Evolutionary conservation across 2,888 invertebrate species (phyloP).

Genomic region (Lamproptera curius): DNA sequence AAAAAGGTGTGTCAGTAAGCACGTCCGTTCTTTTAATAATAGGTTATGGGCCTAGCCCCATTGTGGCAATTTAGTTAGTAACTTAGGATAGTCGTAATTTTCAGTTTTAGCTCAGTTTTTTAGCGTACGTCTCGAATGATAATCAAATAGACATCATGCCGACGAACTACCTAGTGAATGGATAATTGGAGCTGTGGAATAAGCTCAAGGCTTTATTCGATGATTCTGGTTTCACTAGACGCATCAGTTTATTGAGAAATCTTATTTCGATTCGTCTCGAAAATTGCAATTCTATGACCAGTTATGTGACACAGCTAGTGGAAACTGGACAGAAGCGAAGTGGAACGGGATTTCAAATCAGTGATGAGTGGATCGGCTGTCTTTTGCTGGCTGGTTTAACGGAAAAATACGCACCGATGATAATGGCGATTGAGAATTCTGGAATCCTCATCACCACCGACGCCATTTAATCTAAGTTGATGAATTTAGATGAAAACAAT

Average conservation of each 20-base stretch:
- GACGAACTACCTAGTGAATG: neutral
- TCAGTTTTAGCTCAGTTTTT: neutral
- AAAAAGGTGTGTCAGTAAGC: no score
- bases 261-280: constrained; percentile 14
- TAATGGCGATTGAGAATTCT: no score
- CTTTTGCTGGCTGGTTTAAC: constrained; percentile 22
- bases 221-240: constrained; percentile 18
- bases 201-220: neutral
- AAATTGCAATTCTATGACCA: constrained; percentile 11
- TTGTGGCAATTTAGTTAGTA: neutral
- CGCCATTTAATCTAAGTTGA: no score
- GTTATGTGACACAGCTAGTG: constrained; percentile 16
- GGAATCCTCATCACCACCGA: no score
- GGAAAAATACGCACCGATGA: no score
- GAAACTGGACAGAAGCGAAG: constrained; percentile 20
- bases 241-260: constrained; percentile 10
- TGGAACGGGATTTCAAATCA: constrained; percentile 17
- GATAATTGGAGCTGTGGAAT: neutral
- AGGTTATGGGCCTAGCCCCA: neutral
- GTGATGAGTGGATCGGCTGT: neutral
- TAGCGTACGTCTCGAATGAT: neutral
- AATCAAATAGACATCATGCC: neutral
- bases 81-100: neutral
- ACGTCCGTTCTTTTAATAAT: neutral
- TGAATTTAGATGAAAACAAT: neutral